These are phyloP conservation scores for Colaptes auratus DNA, from an alignment of 2,113 vertebrate genomes.

Conservation along the genomic window DNA sequence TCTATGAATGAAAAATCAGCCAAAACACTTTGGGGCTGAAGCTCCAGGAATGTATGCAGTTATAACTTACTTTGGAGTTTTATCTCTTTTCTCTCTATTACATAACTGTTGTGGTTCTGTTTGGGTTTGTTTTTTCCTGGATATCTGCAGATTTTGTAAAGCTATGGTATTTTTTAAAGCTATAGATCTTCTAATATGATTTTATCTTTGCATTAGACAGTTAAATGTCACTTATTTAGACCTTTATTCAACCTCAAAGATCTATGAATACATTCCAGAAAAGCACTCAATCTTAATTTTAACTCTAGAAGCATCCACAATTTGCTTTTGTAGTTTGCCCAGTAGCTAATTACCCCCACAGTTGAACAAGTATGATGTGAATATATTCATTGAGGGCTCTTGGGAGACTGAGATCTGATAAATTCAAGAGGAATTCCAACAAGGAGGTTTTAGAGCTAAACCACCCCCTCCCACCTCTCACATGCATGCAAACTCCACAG, in stretches of 20 bases:
- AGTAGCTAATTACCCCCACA: not conserved
- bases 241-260: not conserved
- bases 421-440: not conserved
- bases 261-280: not conserved
- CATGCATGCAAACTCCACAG: not conserved
- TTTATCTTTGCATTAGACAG: not conserved
- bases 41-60: not conserved
- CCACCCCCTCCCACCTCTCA: fast-evolving
- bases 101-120: not conserved
- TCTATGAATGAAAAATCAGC: not conserved
- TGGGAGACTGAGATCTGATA: not conserved
- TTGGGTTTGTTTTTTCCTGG: not conserved
- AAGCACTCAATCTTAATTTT: not conserved
- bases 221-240: not conserved
- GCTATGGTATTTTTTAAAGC: not conserved
- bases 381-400: not conserved
- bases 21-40: not conserved
- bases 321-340: not conserved
- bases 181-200: not conserved
- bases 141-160: not conserved
- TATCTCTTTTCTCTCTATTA: not conserved
- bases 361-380: not conserved
- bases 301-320: not conserved
- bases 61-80: not conserved
- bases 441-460: not conserved